phyloP scores from a whole-genome alignment of 2,113 vertebrate species.

The Varanus salvator region DNA sequence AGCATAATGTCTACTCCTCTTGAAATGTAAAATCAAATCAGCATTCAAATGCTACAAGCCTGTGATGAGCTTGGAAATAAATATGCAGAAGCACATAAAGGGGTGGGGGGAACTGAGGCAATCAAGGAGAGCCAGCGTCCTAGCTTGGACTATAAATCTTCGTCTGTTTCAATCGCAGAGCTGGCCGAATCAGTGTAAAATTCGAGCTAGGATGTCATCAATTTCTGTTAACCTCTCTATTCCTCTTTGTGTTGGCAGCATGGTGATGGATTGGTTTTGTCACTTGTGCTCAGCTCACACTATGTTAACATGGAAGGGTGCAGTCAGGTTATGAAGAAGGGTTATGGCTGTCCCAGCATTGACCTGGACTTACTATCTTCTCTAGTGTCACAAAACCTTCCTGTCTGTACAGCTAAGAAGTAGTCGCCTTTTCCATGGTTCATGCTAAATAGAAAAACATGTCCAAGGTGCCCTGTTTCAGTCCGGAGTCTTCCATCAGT shows the following conservation, averaged over 20 bases:
- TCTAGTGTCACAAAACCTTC: slow-evolving; percentile 67
- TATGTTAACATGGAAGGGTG: slow-evolving; percentile 99
- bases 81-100: slow-evolving; percentile 93
- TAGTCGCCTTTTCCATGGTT: slow-evolving; percentile 33
- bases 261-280: slow-evolving; percentile 99
- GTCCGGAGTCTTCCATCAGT: slow-evolving; percentile 12
- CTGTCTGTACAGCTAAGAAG: slow-evolving; percentile 39
- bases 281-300: slow-evolving; percentile 98
- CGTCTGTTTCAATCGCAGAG: slow-evolving; percentile 98
- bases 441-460: slow-evolving; percentile 26
- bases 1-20: slow-evolving; percentile 83
- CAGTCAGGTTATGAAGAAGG: slow-evolving; percentile 92
- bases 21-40: slow-evolving; percentile 95
- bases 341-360: slow-evolving; percentile 84
- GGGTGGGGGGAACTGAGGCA: slow-evolving; percentile 82
- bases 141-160: slow-evolving; percentile 97
- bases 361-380: slow-evolving; percentile 81
- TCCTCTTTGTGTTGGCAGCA: slow-evolving; percentile 90
- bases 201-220: slow-evolving; percentile 97
- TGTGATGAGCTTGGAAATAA: slow-evolving; percentile 95
- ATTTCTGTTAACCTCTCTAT: slow-evolving; percentile 99
- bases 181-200: slow-evolving; percentile 97
- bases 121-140: slow-evolving; percentile 91
- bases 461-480: not conserved
- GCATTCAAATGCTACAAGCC: slow-evolving; percentile 92